phyloP scores from a whole-genome alignment of 2,888 invertebrate species.

The Chymomyza caudatula region DNA sequence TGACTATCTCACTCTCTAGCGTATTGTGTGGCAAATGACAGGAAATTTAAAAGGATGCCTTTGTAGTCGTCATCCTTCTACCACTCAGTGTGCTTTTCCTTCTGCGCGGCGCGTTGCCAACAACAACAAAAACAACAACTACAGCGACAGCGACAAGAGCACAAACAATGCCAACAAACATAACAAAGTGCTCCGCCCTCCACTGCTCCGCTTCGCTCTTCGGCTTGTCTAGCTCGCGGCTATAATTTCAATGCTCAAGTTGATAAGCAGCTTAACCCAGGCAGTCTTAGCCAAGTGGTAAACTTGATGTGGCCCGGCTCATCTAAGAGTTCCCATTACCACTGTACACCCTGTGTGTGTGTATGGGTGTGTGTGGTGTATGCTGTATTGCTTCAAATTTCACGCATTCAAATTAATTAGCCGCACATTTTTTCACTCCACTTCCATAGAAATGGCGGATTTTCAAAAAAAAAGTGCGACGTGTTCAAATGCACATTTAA shows the following conservation, averaged over 20 bases:
- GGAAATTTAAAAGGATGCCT: slow-evolving; percentile 73
- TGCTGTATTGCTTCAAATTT: slow-evolving; percentile 59
- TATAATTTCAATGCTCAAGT: slow-evolving; percentile 72
- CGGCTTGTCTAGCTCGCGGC: slow-evolving; percentile 69
- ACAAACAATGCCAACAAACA: slow-evolving; percentile 39
- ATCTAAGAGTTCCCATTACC: neutral
- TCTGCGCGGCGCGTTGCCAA: slow-evolving; percentile 17
- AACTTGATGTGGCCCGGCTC: slow-evolving; percentile 43
- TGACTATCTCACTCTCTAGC: slow-evolving; percentile 54
- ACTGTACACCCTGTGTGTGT: neutral
- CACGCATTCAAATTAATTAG: slow-evolving; percentile 65
- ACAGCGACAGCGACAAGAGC: slow-evolving; percentile 28
- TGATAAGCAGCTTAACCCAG: slow-evolving; percentile 71
- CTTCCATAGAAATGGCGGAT: neutral
- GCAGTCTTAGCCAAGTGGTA: slow-evolving; percentile 15
- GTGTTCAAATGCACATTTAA: neutral
- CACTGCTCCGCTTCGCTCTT: slow-evolving; percentile 52
- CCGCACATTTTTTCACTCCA: slow-evolving; percentile 8
- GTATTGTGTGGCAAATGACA: slow-evolving; percentile 72
- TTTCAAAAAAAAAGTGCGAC: slow-evolving; percentile 6
- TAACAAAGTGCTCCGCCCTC: slow-evolving; percentile 64
- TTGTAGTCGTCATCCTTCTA: slow-evolving; percentile 61
- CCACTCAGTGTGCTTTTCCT: slow-evolving; percentile 24
- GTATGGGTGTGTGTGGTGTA: slow-evolving; percentile 12
- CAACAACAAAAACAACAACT: slow-evolving; percentile 32